These are phyloP conservation scores for Sakesphorus luctuosus DNA, from an alignment of 2,113 vertebrate genomes.

Conservation along the genomic window DNA sequence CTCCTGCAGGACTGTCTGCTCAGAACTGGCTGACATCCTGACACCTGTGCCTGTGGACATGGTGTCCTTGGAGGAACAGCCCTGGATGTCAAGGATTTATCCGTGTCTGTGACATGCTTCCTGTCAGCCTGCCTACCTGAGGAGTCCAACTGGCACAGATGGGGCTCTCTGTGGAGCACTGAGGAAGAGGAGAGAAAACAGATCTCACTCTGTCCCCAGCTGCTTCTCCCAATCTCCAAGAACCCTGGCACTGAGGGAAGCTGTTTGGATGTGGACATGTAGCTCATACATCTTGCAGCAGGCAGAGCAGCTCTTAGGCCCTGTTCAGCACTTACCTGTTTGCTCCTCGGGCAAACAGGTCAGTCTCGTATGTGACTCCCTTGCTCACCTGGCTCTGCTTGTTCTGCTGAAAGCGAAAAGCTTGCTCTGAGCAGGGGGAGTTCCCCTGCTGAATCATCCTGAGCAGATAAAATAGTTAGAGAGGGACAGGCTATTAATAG, in stretches of 20 bases:
- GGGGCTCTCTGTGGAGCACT: neutral
- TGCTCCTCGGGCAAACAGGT: neutral
- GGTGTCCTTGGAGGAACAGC: neutral
- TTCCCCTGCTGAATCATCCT: slow-evolving; percentile 12
- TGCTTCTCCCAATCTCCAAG: neutral
- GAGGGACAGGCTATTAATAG: slow-evolving; percentile 46
- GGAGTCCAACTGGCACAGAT: neutral
- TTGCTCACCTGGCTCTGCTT: neutral
- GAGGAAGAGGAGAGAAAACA: neutral
- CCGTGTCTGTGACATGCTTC: neutral
- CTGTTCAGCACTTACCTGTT: neutral
- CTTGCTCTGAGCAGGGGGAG: neutral
- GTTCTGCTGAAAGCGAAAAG: neutral
- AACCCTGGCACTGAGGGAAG: neutral
- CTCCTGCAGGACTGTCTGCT: neutral
- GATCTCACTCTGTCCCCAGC: neutral
- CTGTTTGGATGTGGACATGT: neutral
- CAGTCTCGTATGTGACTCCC: neutral
- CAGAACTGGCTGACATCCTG: neutral
- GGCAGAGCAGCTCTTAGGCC: neutral
- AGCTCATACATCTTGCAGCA: neutral
- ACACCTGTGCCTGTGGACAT: neutral
- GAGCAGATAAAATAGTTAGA: neutral
- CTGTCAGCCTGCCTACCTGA: neutral
- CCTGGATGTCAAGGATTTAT: neutral